Percentiles rank a stretch among this genome's conserved stretches.
phyloP scores from a whole-genome alignment of 1,140 invertebrate species.

The Platorchestia sp. region DNA sequence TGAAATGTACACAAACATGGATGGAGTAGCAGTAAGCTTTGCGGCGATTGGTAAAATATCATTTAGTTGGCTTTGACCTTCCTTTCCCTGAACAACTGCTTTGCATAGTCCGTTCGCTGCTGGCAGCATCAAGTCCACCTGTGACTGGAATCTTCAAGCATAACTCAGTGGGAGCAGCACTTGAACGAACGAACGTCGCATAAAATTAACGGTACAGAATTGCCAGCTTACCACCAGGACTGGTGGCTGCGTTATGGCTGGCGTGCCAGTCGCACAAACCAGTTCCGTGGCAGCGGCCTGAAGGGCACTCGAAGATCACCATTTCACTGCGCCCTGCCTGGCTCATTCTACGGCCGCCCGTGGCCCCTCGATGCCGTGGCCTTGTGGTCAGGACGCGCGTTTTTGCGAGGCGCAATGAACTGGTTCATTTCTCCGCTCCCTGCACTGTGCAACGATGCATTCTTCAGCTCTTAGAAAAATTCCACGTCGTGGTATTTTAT shows the following conservation, averaged over 20 bases:
- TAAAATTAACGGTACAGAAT: slow-evolving; percentile 6
- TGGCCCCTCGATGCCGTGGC: not conserved
- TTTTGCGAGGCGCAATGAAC: not conserved
- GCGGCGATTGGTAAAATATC: no score
- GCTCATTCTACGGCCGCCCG: not conserved
- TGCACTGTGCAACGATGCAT: not conserved
- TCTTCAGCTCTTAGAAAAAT: not conserved
- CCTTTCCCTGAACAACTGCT: not conserved
- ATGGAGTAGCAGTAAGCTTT: not conserved
- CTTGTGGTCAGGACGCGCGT: not conserved
- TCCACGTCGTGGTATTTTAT: not conserved
- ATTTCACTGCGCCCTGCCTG: not conserved
- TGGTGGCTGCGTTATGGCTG: not conserved
- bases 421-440: not conserved
- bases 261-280: slow-evolving; percentile 26
- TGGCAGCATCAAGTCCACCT: not conserved
- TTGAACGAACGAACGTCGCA: not conserved
- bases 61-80: not conserved
- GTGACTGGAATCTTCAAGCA: not conserved
- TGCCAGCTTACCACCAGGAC: not conserved
- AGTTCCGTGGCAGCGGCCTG: not conserved
- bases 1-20: not conserved
- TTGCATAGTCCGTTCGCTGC: not conserved
- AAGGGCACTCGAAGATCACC: slow-evolving; percentile 50
- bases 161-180: not conserved